phyloP scores from a whole-genome alignment of 1,140 invertebrate species.

The Drosophila sturtevanti region DNA sequence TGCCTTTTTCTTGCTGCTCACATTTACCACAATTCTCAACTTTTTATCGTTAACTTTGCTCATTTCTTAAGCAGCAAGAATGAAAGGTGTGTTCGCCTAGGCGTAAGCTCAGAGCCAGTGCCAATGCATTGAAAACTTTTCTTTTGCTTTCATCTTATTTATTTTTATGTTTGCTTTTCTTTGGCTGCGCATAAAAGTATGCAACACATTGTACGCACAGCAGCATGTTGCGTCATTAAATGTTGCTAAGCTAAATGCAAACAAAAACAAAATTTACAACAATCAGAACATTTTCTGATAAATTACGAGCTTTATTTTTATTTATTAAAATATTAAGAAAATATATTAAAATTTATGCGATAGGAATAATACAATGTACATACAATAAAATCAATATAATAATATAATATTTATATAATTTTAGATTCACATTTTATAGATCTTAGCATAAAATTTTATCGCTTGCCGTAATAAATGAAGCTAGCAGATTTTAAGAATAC shows the following conservation, averaged over 20 bases:
- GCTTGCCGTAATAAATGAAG: too few relatives aligned
- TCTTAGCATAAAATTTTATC: too few relatives aligned
- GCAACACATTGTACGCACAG: background rate
- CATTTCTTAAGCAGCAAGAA: background rate
- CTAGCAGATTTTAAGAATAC: too few relatives aligned
- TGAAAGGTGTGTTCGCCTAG: background rate
- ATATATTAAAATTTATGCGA: too few relatives aligned
- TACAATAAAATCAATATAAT: too few relatives aligned
- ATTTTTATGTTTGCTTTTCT: background rate
- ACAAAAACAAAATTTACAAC: background rate
- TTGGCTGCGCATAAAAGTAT: background rate
- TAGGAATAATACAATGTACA: too few relatives aligned
- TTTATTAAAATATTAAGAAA: too few relatives aligned
- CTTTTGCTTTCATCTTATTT: background rate
- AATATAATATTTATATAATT: too few relatives aligned
- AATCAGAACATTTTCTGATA: background rate
- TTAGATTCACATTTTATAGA: too few relatives aligned
- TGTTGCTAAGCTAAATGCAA: conserved; percentile 1
- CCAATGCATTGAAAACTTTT: background rate
- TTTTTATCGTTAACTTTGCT: background rate
- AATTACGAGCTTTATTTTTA: too few relatives aligned
- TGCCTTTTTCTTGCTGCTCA: background rate
- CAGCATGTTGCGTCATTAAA: conserved; percentile 2
- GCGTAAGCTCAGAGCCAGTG: background rate
- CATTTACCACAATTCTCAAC: background rate